Evolutionary conservation across 2,113 vertebrate genomes (phyloP), one percentile per base, ranked within the genome.

Genomic region (Todiramphus saurophagus): DNA sequence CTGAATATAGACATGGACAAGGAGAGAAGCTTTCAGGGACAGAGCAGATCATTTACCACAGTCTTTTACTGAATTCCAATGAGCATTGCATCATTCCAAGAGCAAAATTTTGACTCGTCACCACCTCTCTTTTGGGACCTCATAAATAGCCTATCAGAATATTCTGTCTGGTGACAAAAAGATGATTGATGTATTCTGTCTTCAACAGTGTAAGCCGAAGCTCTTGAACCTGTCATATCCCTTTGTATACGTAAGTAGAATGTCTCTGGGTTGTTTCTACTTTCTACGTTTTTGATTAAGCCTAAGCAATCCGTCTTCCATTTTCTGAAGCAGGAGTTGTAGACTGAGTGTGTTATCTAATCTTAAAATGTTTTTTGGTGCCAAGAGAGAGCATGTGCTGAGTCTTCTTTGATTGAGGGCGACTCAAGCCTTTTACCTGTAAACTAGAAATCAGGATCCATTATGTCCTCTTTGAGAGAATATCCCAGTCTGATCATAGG

Each of bases 221-320:
- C 84, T 93, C 93, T 66, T 87, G 84, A 97, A 98, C 96, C 70
- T 97, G 96, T 90, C 98, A 98, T 30, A 97, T 97, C 17, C 97
- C 97, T 84, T 92, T 97, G 12, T 98, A 98, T 90, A 98, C 63
- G 87, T 98, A 97, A 98, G 97, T 97, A 67, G 48, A 63, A 9
- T 13, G 51, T 88, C 74, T 76, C 30, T 72, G 14, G 16, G 5
- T 64, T 78, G 5, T 81, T 90, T 60, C 48, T 77, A 30, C 31
- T 39, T 90, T n/a, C 70, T 39, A 13, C 17, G 25, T 62, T 84
- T 91, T 89, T 84, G 1, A 67, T 84, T 66, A 89, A 81, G 21
- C 59, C 16, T 41, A 67, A 69, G 24, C 11, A 94, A 59, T 62
- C 19, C 6, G 9, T 43, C 30, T 48, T 43, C 89, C 33, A 55